Evolutionary conservation across 2,888 invertebrate species (phyloP), one percentile per base, ranked within the genome.

Genomic region (Luperina testacea): DNA sequence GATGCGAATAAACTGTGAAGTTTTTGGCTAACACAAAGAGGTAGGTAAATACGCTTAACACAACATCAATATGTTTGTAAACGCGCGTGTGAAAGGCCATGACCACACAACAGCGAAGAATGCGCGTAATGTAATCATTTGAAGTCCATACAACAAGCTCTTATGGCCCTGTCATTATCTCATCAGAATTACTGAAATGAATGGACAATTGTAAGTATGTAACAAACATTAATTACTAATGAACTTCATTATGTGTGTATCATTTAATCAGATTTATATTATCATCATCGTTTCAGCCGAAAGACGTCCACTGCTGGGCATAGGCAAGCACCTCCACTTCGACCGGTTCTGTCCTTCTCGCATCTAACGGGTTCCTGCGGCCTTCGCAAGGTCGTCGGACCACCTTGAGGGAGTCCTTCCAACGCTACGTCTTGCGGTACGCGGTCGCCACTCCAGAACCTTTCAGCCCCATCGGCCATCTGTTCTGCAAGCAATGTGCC

Each of bases 31-130:
- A 59, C 57, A 27, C n/a, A 59, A 59, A 42, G 32, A 45, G 11
- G 11, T 45, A 45, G 9, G 24, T 32, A 57, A 27, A 11, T 24
- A 45, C 9, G n/a, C 24, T 15, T 70, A 74, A 63, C 20, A 27
- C 27, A 24, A 51, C 24, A 32, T 42, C 6, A 27, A 74, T 38
- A 48, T 38, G 27, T 53, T 27, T 75, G 11, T 24, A 75, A 75
- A 38, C 17, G 45, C 17, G 45, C 67, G 81, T 81, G 81, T 72
- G 76, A 82, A 73, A 81, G 76, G 27, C 72, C 75, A 45, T 76
- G 81, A 70, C 45, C 64, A 73, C 24, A 57, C n/a, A 63, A 69
- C 38, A 32, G 65, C 11, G 63, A 67, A 75, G 69, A 75, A 65
- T 80, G 17, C 38, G 11, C 13, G 77, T 38, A 71, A 65, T 69